Evolutionary conservation across 2,888 invertebrate species (phyloP).

Genomic region (Platypus cylindrus): DNA sequence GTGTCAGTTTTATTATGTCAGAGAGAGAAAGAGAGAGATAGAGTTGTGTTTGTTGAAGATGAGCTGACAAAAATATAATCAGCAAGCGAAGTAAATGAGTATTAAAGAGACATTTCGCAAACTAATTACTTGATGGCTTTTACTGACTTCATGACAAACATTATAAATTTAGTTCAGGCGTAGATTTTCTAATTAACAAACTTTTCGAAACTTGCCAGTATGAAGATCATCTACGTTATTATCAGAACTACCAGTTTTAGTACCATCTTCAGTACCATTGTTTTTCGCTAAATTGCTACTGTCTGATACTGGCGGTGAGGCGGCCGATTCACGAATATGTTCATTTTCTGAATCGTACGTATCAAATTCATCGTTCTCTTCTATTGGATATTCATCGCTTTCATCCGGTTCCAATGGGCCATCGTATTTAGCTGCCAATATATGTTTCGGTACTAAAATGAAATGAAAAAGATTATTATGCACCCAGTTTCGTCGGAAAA

Average conservation of each 20-base stretch:
- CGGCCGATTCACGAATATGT: constrained; percentile 43
- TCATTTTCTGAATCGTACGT: constrained; percentile 40
- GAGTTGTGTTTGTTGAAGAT: too few relatives aligned
- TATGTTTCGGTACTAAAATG: constrained; percentile 66
- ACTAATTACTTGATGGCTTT: too few relatives aligned
- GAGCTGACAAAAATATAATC: too few relatives aligned
- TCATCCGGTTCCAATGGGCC: constrained; percentile 70
- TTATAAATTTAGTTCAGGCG: too few relatives aligned
- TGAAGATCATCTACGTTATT: constrained; percentile 28
- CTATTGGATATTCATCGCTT: constrained; percentile 36
- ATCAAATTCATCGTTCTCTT: constrained; percentile 39
- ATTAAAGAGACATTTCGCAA: too few relatives aligned
- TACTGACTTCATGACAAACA: too few relatives aligned
- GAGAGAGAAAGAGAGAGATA: too few relatives aligned
- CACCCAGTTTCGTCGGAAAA: too few relatives aligned
- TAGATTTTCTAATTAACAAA: too few relatives aligned
- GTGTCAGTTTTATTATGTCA: too few relatives aligned
- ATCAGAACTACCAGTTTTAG: constrained; percentile 23
- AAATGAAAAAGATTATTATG: too few relatives aligned
- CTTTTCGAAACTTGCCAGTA: constrained; percentile 25
- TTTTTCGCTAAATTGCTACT: constrained; percentile 34
- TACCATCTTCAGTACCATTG: constrained; percentile 29
- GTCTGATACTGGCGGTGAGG: constrained; percentile 44
- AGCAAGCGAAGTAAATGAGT: too few relatives aligned
- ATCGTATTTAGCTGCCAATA: constrained; percentile 71